Percentiles rank a stretch among this genome's conserved stretches.
These are phyloP conservation scores for Myopa testacea DNA, from an alignment of 2,888 invertebrate genomes.

Conservation along the genomic window DNA sequence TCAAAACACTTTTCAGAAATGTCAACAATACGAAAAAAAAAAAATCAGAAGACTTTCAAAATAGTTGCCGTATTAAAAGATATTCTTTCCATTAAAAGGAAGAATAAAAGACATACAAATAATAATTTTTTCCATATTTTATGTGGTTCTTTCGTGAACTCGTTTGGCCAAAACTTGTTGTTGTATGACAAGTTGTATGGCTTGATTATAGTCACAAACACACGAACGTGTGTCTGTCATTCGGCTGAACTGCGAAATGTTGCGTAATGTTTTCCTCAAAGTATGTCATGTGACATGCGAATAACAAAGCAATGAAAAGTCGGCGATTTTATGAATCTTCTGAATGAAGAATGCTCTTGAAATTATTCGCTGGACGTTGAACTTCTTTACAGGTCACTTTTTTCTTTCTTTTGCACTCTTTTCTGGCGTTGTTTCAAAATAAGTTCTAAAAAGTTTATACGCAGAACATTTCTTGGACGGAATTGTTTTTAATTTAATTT, in stretches of 20 bases:
- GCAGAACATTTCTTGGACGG: no score
- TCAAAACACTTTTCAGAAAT: neutral
- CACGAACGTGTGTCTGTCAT: neutral
- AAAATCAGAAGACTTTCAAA: no score
- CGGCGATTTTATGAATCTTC: neutral
- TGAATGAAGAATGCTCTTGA: no score
- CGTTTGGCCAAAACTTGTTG: neutral
- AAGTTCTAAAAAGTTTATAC: no score
- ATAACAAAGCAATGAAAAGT: neutral
- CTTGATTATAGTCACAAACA: neutral
- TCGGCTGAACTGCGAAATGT: neutral
- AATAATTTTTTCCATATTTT: no score
- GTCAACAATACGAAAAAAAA: no score
- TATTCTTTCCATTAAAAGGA: neutral
- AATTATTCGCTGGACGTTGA: no score
- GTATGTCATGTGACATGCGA: neutral
- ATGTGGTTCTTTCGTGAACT: neutral
- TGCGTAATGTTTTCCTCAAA: constrained; percentile 2
- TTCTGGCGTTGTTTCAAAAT: no score
- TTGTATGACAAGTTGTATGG: neutral
- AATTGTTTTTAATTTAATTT: no score
- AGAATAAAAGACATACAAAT: neutral
- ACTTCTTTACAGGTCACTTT: no score
- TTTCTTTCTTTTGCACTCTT: no score
- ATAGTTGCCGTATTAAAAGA: neutral